A percentile compares a stretch with the other conserved stretches of the same genome.
Conservation (phyloP, 2,797 vertebrate genomes). For the Peromyscus nudipes region DNA sequence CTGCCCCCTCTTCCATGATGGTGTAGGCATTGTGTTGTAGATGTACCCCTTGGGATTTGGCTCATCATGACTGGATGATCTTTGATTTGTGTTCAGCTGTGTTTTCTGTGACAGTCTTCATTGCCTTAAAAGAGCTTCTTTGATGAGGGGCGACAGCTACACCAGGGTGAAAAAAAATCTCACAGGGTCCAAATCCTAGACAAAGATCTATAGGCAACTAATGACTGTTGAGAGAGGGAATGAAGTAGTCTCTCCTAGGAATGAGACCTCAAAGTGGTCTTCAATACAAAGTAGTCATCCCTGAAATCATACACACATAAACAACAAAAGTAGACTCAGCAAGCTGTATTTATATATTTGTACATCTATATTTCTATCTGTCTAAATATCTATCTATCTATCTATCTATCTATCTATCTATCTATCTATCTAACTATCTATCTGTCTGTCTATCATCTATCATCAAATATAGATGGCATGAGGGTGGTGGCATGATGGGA, state of each 20-base stretch:
- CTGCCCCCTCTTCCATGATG: neutral
- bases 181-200: neutral
- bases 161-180: neutral
- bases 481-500: neutral
- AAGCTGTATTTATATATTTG: neutral
- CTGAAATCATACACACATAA: neutral
- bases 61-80: neutral
- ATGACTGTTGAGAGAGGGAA: neutral
- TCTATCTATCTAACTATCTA: neutral
- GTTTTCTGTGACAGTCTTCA: neutral
- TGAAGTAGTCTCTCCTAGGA: no score
- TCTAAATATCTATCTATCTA: no score
- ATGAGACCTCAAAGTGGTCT: neutral
- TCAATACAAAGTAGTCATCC: neutral
- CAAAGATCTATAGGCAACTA: neutral
- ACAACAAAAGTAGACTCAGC: neutral
- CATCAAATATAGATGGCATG: neutral
- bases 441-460: neutral
- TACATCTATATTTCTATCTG: neutral
- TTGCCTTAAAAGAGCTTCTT: neutral
- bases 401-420: neutral
- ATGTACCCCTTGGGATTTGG: neutral
- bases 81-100: neutral
- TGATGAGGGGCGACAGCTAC: neutral
- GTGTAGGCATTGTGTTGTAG: neutral